Evolutionary conservation across 2,888 invertebrate species (phyloP).

Genomic region (Leptothorax acervorum): DNA sequence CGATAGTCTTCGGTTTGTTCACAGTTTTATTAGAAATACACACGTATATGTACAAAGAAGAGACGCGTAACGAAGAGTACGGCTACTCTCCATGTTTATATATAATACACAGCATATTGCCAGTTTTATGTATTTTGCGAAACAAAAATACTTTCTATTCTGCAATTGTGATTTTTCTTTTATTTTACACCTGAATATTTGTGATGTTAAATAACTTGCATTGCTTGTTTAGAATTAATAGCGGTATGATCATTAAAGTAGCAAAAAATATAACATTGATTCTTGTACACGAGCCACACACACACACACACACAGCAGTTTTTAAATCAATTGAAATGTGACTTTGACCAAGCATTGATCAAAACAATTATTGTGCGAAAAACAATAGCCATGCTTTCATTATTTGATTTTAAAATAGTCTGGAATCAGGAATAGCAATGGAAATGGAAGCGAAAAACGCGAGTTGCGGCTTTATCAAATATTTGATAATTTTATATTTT

Average conservation of each 20-base stretch:
- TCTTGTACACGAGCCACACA: not conserved
- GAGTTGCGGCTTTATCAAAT: slow-evolving; percentile 5
- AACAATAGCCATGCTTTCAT: not conserved
- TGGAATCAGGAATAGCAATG: not conserved
- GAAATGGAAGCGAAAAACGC: not conserved
- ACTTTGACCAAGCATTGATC: not conserved
- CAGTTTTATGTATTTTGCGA: not conserved
- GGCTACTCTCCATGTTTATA: not conserved
- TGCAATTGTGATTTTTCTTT: not conserved
- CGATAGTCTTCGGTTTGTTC: not conserved
- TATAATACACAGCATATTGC: not conserved
- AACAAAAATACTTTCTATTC: not conserved
- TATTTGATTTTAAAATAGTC: slow-evolving; percentile 23
- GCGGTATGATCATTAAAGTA: not conserved
- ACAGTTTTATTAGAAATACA: not conserved
- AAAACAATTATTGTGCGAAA: not conserved
- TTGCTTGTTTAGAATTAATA: not conserved
- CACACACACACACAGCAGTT: not conserved
- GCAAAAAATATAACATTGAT: not conserved
- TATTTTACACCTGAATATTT: not conserved
- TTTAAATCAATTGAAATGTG: slow-evolving; percentile 2
- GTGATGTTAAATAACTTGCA: not conserved
- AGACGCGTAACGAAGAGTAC: not conserved
- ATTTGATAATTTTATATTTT: slow-evolving; percentile 40
- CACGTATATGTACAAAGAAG: not conserved